Evolutionary conservation across 2,797 vertebrate species (phyloP), one percentile per base, ranked within the genome.

Genomic region (Lophius americanus): DNA sequence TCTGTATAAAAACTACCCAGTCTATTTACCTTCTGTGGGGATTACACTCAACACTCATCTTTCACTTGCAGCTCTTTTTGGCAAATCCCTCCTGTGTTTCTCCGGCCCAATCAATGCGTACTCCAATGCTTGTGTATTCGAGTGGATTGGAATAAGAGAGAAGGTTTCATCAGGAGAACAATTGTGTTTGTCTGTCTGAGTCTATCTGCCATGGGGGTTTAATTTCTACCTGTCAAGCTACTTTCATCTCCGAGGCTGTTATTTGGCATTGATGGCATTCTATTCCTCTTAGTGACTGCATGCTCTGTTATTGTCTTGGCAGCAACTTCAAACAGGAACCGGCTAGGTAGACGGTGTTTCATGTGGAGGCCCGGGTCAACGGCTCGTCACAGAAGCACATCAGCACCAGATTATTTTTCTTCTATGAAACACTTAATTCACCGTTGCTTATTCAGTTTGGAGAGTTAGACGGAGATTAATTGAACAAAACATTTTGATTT

Each of bases 21-120:
- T 82, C 79, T 88, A 76, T 89, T 89, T 90, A 85, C 86, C 76
- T 89, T 86, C 81, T 76, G 76, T 64, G 48, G 77, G 86, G 89
- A 90, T 90, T 88, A 89, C 83, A 79, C 73, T 51, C 76, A 44
- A 51, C 77, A 63, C 79, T 87, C 80, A 73, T 85, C 72, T 83
- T 80, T 82, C 70, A 76, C 60, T 79, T 81, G 56, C 64, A 72
- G 79, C 79, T 83, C 64, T 47, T 89, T 84, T 83, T 81, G 82
- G 58, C 68, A 81, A 86, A 83, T 84, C 78, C 73, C 68, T 76
- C 79, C 71, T 63, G 70, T 78, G 72, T 85, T 39, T 84, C 47
- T 75, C 49, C 63, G 53, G 71, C 77, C 73, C 75, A 56, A 66
- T 72, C 67, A 41, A 54, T 46, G 12, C 61, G 39, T 37, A 32